These are phyloP conservation scores for Hydrolagus colliei DNA, from an alignment of 2,797 vertebrate genomes.

Conservation along the genomic window DNA sequence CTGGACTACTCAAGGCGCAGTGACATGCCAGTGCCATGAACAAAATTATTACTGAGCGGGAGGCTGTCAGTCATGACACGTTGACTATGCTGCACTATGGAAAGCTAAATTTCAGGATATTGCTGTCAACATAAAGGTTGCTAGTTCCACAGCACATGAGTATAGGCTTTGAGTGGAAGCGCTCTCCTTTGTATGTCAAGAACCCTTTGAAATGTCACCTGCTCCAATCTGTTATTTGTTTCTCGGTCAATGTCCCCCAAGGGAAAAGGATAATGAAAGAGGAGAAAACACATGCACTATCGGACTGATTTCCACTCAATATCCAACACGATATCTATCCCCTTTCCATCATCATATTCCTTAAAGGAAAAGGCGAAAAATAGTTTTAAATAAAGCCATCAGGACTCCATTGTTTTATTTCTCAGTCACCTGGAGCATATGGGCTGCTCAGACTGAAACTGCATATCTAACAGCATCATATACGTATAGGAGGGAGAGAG, in stretches of 20 bases:
- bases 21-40: neutral
- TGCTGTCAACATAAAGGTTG: neutral
- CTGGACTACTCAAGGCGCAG: neutral
- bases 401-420: neutral
- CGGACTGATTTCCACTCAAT: neutral
- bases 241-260: too few species aligned
- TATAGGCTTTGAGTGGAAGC: neutral
- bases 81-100: neutral
- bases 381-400: neutral
- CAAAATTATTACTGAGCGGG: neutral
- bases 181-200: neutral
- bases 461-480: too few species aligned
- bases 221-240: neutral
- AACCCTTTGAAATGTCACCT: neutral
- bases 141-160: neutral
- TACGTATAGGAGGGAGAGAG: too few species aligned
- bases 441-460: neutral
- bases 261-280: too few species aligned
- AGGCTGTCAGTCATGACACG: neutral
- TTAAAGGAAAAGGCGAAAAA: neutral
- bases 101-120: conserved; percentile 13
- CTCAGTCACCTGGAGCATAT: neutral
- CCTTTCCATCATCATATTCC: neutral
- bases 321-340: neutral
- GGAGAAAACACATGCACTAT: neutral